phyloP scores from a whole-genome alignment of 1,140 invertebrate genomes.

The honey bee (Apis mellifera) region DNA sequence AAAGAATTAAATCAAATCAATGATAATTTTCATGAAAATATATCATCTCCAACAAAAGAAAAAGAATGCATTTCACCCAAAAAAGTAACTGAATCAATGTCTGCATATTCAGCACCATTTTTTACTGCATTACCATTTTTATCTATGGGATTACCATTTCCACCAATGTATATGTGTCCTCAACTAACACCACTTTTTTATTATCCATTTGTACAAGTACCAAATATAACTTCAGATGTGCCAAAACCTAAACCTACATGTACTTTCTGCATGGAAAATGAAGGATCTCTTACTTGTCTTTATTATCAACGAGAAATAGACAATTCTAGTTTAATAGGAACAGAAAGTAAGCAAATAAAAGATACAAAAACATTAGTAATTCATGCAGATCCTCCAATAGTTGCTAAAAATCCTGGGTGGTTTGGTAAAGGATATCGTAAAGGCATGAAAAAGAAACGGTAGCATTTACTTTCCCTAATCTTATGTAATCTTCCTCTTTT shows the following conservation, averaged over 20 bases:
- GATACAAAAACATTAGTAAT: constrained; percentile 60
- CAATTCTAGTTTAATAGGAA: constrained; percentile 55
- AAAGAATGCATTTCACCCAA: constrained; percentile 66
- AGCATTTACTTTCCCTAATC: constrained; percentile 70
- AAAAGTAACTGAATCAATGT: constrained; percentile 67
- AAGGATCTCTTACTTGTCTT: constrained; percentile 76
- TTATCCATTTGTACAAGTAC: constrained; percentile 75
- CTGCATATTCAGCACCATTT: constrained; percentile 74
- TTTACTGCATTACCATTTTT: constrained; percentile 78
- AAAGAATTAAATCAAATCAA: constrained; percentile 45
- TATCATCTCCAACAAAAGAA: constrained; percentile 45
- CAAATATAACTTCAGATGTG: constrained; percentile 56
- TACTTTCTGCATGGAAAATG: constrained; percentile 78
- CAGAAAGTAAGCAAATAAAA: constrained; percentile 65
- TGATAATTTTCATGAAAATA: constrained; percentile 21
- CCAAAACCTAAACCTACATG: constrained; percentile 77
- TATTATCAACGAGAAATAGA: constrained; percentile 76
- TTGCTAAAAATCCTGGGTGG: constrained; percentile 84
- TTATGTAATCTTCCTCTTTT: constrained; percentile 5
- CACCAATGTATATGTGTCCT: constrained; percentile 78
- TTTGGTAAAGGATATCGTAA: constrained; percentile 85
- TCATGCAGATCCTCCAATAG: constrained; percentile 68
- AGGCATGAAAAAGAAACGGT: constrained; percentile 81
- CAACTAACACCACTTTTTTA: constrained; percentile 76
- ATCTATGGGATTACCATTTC: constrained; percentile 80